Percentiles rank a stretch among this genome's conserved stretches.
Evolutionary conservation across 2,888 invertebrate species (phyloP).

Genomic region (Andricus curvator): DNA sequence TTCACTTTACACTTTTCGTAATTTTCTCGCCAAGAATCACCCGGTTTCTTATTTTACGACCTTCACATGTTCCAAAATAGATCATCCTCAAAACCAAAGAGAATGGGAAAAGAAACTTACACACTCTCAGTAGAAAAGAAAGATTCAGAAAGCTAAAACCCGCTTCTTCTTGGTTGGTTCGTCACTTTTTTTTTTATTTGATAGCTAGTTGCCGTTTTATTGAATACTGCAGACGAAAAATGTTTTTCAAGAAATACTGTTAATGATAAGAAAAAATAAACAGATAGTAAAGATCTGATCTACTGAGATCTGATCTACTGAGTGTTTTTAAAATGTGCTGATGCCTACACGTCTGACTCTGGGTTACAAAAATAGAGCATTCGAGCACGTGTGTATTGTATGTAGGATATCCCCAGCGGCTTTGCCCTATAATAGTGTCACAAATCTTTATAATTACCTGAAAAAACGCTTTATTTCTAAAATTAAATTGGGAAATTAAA

Average conservation of each 20-base stretch:
- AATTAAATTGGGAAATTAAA: too few species aligned
- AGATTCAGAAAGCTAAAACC: background rate
- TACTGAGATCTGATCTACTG: slow-evolving; percentile 27
- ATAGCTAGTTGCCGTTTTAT: background rate
- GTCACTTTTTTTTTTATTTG: background rate
- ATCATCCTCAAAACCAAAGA: background rate
- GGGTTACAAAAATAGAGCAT: slow-evolving; percentile 36
- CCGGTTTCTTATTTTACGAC: background rate
- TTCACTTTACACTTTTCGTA: background rate
- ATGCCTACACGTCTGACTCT: slow-evolving; percentile 33
- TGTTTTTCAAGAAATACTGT: background rate
- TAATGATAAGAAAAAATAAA: background rate
- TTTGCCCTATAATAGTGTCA: background rate
- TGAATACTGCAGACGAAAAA: background rate
- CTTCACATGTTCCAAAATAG: slow-evolving; percentile 30
- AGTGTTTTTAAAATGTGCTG: slow-evolving; percentile 38
- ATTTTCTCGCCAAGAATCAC: slow-evolving; percentile 4
- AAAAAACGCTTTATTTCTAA: too few species aligned
- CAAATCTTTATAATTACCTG: too few species aligned
- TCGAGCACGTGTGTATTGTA: slow-evolving; percentile 36
- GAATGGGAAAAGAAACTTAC: slow-evolving; percentile 18
- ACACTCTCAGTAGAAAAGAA: background rate
- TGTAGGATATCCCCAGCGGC: background rate
- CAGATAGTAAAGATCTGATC: slow-evolving; percentile 19
- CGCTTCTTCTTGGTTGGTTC: background rate